Evolutionary conservation across 2,797 vertebrate genomes (phyloP), one percentile per base, ranked within the genome.

Genomic region (Podargus strigoides): DNA sequence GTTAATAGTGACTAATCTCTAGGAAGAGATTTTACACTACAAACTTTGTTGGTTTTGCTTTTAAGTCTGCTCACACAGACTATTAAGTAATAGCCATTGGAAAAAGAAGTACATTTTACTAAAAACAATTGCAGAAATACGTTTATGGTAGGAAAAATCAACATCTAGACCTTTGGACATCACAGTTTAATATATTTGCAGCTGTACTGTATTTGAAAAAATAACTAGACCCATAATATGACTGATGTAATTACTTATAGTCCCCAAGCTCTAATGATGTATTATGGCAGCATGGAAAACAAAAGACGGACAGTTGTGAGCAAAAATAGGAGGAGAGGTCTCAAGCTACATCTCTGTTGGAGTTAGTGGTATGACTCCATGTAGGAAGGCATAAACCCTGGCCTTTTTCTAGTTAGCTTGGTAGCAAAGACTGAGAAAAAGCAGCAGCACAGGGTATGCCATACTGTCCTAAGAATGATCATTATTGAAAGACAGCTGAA

Each of bases 401-500:
- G 1, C 11, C 22, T 47, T 77, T 64, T 85, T 36, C n/a, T 53
- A 26, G 4, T 15, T 28, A 73, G 12, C 6, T 67, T 56, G 36
- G 21, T 9, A 42, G 11, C 12, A 66, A 90, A 47, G 30, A 30
- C 7, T 49, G 55, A 39, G 23, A 76, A 80, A 50, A 70, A 64
- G 21, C 1, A 6, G 46, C 24, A 72, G 36, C 12, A 42, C 0
- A 2, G 32, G 30, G 13, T 16, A 28, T 0, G 0, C 19, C 34
- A 27, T 4, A 16, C 15, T 5, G 6, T 69, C 30, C n/a, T 42
- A 60, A 70, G 47, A 39, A 72, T 3, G 7, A 14, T 74, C 30
- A 32, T 9, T 4, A 37, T 0, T 47, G 23, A 63, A 50, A 90
- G 36, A 13, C 22, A 62, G 18, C 8, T 24, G 36, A 66, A 64